A percentile compares a stretch with the other conserved stretches of the same genome.
phyloP scores from a whole-genome alignment of 2,113 vertebrate genomes.

The Carettochelys insculpta region DNA sequence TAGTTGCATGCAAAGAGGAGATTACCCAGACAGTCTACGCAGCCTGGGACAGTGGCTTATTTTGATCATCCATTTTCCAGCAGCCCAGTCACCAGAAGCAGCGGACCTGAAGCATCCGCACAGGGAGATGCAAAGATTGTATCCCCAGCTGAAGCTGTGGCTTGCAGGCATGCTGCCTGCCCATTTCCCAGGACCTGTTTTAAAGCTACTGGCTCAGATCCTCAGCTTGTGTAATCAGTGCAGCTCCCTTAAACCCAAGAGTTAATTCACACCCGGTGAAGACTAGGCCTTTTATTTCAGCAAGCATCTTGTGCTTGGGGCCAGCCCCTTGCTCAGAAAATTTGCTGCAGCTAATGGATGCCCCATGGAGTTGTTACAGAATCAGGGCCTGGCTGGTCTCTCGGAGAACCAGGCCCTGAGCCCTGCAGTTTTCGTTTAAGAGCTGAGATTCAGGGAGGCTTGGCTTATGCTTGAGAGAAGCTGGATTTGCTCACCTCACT shows the following conservation, averaged over 20 bases:
- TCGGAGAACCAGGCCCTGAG: background rate
- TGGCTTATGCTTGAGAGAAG: background rate
- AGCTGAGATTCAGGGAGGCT: background rate
- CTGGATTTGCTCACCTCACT: background rate
- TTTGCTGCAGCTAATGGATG: background rate
- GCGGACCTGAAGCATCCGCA: background rate
- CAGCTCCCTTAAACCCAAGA: background rate
- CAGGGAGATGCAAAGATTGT: background rate
- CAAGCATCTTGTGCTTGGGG: no score
- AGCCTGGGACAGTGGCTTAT: background rate
- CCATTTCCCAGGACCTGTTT: background rate
- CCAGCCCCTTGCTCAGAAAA: no score
- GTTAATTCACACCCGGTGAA: background rate
- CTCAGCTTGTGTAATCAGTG: background rate
- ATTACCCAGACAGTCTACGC: background rate
- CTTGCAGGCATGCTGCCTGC: background rate
- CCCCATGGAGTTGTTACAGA: background rate
- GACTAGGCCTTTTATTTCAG: background rate
- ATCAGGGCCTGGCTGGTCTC: background rate
- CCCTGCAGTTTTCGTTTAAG: background rate
- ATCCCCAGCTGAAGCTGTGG: background rate
- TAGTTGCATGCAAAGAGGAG: background rate
- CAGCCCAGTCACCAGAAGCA: background rate
- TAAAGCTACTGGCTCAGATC: background rate
- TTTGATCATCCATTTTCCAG: background rate